Evolutionary conservation across 1,140 invertebrate genomes (phyloP), one percentile per base, ranked within the genome.

Genomic region (Drosophila orena): DNA sequence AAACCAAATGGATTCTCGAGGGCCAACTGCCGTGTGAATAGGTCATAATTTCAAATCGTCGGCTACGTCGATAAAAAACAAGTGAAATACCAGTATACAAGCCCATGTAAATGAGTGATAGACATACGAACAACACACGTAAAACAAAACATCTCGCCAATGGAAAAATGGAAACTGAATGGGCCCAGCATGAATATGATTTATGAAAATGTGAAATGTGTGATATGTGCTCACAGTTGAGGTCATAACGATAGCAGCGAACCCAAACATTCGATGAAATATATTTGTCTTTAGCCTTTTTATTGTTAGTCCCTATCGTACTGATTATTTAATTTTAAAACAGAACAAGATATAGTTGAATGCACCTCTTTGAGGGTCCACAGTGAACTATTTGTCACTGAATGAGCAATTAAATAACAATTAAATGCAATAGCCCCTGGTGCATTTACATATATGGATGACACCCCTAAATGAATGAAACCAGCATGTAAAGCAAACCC

Each of bases 41-140:
- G 64, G 60, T 68, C 64, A 52, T 68, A 52, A 68, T 65, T 68
- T 35, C 46, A 66, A 37, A 47, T 38, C 43, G 56, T 15, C 37
- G 22, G 60, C 46, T 5, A 35, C 35, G 49, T 53, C 46, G 37
- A 52, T 68, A 20, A 52, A 50, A 30, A 30, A 30, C 30, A 8
- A 14, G n/a, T 6, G n/a, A 47, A 35, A 58, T 37, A 38, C 34
- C n/a, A 37, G 50, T 22, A 22, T 38, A 34, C 30, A 37, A 27
- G 24, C 38, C 27, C 40, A 44, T 44, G 24, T 35, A 15, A 38
- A 38, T n/a, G 35, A n/a, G 54, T 17, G 10, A 60, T 47, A 66
- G 42, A 66, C n/a, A 7, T 8, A 65, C 37, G 43, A n/a, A n/a
- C 59, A n/a, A n/a, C 59, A 11, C 43, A 43, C 30, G 30, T 64